These are phyloP conservation scores for Distichodus sexfasciatus DNA, from an alignment of 2,797 vertebrate species.

Conservation along the genomic window DNA sequence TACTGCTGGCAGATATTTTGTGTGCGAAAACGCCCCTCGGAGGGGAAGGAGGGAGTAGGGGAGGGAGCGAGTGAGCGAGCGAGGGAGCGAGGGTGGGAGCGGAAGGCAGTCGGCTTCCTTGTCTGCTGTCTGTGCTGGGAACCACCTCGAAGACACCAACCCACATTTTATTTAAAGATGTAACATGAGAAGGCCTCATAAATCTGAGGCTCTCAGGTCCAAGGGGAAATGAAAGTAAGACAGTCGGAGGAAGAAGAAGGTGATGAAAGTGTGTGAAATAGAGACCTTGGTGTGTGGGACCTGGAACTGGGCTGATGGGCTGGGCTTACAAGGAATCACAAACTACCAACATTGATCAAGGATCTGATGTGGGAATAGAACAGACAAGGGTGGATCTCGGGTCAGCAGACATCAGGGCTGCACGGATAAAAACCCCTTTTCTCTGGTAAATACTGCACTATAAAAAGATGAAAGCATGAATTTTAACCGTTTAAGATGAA, in stretches of 20 bases:
- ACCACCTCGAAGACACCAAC: constrained; percentile 43
- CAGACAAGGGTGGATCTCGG: not conserved
- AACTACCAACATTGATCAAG: constrained; percentile 19
- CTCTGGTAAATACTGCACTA: too few species aligned
- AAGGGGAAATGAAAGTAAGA: constrained; percentile 47
- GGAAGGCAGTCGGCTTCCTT: too few species aligned
- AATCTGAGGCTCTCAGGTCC: constrained; percentile 56
- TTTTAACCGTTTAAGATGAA: too few species aligned
- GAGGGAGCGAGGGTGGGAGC: constrained; percentile 11
- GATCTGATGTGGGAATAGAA: constrained; percentile 20
- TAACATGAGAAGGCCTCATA: constrained; percentile 48
- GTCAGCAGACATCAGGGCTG: too few species aligned
- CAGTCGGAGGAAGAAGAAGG: constrained; percentile 32
- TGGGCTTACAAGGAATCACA: constrained; percentile 22
- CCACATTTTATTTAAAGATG: constrained; percentile 52
- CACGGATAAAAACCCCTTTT: too few species aligned
- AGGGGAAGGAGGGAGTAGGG: constrained; percentile 21
- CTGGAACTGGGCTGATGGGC: constrained; percentile 30
- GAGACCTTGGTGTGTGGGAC: constrained; percentile 44
- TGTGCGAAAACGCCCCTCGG: constrained; percentile 22
- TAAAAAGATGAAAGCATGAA: too few species aligned
- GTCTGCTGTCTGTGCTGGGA: constrained; percentile 32
- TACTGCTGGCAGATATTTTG: constrained; percentile 21
- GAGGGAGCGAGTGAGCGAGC: constrained; percentile 8
- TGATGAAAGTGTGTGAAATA: constrained; percentile 70